Conservation (phyloP, 2,888 invertebrate species). For the Acanthosepion pharaonis region DNA sequence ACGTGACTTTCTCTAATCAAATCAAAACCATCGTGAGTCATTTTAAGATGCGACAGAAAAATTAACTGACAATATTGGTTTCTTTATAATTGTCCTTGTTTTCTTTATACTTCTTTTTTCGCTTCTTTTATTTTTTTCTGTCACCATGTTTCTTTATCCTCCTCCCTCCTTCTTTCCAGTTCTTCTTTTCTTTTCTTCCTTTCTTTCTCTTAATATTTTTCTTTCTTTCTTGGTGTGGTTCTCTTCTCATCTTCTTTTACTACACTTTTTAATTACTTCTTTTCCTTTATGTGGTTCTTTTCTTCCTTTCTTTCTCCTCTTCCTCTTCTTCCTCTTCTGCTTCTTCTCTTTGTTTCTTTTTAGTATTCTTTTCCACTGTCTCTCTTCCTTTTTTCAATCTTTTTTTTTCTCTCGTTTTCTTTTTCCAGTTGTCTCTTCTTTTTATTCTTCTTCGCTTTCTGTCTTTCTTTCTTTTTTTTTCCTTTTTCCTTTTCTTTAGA, state of each 20-base stretch:
- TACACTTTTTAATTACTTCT: background rate
- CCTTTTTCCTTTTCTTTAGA: background rate
- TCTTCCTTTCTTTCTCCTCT: background rate
- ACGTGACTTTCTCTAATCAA: background rate
- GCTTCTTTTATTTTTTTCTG: background rate
- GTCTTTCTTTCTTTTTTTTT: background rate
- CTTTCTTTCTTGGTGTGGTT: background rate
- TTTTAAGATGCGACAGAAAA: background rate
- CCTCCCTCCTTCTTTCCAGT: background rate
- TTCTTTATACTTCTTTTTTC: background rate
- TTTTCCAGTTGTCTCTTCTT: background rate
- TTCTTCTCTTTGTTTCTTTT: background rate
- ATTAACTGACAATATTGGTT: constrained; percentile 15
- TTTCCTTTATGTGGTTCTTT: background rate
- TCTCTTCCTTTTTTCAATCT: background rate
- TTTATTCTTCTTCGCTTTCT: background rate
- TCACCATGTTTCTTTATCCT: background rate
- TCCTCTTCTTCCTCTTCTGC: background rate
- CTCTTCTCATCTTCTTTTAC: background rate
- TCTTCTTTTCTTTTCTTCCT: background rate
- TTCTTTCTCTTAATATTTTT: background rate
- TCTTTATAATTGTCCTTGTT: background rate
- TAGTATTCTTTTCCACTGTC: background rate
- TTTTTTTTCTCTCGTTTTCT: background rate
- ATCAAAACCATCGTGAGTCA: background rate